Base-by-base conservation (phyloP, 2,797 vertebrate species). In the Rhinella marina region DNA sequence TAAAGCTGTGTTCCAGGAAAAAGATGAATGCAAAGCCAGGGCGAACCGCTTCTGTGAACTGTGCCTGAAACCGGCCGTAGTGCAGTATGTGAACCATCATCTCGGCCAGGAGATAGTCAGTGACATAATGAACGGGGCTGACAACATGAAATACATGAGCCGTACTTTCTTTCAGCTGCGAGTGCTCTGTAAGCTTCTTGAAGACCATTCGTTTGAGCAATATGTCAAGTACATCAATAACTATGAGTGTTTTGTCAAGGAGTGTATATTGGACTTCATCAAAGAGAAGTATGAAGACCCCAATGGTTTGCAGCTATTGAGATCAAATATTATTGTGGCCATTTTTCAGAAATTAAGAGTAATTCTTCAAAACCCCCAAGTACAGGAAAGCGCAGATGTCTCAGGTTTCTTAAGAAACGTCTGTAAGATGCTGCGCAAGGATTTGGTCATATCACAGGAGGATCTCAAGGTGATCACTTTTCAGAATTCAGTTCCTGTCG, bases 401-500 rank as follows among this genome's bases (percentile, higher is more conserved):
- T 90, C 90, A 8, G 72, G 32, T 50, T 94, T 94, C 13, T 80
- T 95, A n/a, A 92, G 93, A 79, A 88, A 86, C 52, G 72, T 94
- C 29, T 94, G 93, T 78, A 86, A 92, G 56, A 92, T n/a, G 48
- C 90, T 96, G 62, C 90, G 93, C 86, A 87, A 11, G 27, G 92
- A 94, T 54, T 77, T 95, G 13, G 90, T 91, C 13, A 91, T 95
- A 73, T 62, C 68, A 56, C 92, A 75, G 61, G 87, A 90, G n/a
- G 52, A 82, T n/a, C 78, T 96, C n/a, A 80, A 92, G 21, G 90
- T 93, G 68, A 91, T 94, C 2, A 87, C 93, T 19, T 95, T 95
- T 84, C 94, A 93, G 52, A 94, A 96, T 87, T 92, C 89, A 57
- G 91, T 91, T 62, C 90, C 94, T 68, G 92, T 91, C 88, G 89